Base-by-base conservation (phyloP, 2,113 vertebrate genomes). In the Tragelaphus scriptus region DNA sequence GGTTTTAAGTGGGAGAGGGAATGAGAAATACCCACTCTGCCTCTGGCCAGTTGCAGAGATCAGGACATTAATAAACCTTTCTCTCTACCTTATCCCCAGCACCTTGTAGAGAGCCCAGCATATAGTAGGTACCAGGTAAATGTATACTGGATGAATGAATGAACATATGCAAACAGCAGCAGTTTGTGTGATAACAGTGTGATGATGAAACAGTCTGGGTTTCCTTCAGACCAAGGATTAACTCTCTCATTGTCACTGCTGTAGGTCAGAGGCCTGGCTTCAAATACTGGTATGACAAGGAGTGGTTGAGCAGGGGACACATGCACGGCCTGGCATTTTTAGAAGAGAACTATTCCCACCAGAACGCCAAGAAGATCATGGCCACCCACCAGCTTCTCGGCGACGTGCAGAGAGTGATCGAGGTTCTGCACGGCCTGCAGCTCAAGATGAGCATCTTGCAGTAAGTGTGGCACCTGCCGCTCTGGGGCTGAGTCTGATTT, bases 261-360 rank as follows among this genome's bases (percentile, higher is more conserved):
- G 92, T 93, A 99, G 99, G 99, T 97, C 99, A 99, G 98, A 99
- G 99, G 89, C 99, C 99, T 98, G 99, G 99, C 95, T 98, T 99
- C 93, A 99, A 99, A 87, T 99, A 99, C 98, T 99, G 99, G 99
- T 99, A 99, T 77, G 99, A 99, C 94, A 99, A 99, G 95, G 99
- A 99, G 82, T 99, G 99, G 99, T 96, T 99, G 96, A 99, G 99
- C 80, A 99, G 99, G 0, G 99, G 99, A 91, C 99, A 99, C 97
- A 99, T 99, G 99, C 99, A 99, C 21, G 99, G 99, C 91, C 98
- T 99, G 97, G 99, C 99, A 0, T 99, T 99, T 94, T 98, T 99
- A 97, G 99, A 99, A 98, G 99, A 99, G 96, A 99, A 99, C 98
- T 99, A 99, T 95, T 99, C 99, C 0, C 99, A 99, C 95, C 99